Base-by-base conservation (phyloP, 1,140 invertebrate genomes). In the Dinoponera quadriceps region DNA sequence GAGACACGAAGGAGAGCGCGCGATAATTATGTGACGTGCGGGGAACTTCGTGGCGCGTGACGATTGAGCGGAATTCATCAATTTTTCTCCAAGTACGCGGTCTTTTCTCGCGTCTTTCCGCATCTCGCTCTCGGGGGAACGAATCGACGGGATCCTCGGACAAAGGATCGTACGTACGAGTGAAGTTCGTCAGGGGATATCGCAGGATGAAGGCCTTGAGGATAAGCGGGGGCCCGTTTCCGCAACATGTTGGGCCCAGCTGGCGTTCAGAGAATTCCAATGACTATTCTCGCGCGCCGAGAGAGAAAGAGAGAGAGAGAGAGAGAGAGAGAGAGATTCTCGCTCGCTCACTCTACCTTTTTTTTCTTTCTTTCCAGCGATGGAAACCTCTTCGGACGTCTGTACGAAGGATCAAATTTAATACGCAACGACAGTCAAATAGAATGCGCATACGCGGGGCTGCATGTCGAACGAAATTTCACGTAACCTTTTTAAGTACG, bases 161-260 rank as follows among this genome's bases (percentile, higher is more conserved):
- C 4, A 14, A 49, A 59, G 33, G 16, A 22, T 38, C 49, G 13
- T 60, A 7, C 38, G 38, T 33, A 33, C 29, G 18, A 63, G 33
- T 44, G 44, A 69, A 71, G 44, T 71, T 62, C 18, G 65, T 13
- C 48, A 16, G 55, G 48, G 29, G 38, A 55, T 27, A 77, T 62
- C 25, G 71, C 44, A 33, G 72, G 73, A 80, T 85, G 55, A 74
- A 38, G 25, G 29, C 27, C 13, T 16, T 14, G 18, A 44, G 49
- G 49, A 74, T 33, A 55, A 60, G 48, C 25, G n/a, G 14, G 29
- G 18, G 75, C 22, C n/a, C 18, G 57, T 60, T 55, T 65, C 48
- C 63, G 66, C 83, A 77, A 84, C 88, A 89, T 83, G 57, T 78
- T 86, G 89, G 74, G 82, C 75, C 78, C 84, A 90, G 82, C 84